phyloP scores from a whole-genome alignment of 2,113 vertebrate species.

The Prunella fulvescens region DNA sequence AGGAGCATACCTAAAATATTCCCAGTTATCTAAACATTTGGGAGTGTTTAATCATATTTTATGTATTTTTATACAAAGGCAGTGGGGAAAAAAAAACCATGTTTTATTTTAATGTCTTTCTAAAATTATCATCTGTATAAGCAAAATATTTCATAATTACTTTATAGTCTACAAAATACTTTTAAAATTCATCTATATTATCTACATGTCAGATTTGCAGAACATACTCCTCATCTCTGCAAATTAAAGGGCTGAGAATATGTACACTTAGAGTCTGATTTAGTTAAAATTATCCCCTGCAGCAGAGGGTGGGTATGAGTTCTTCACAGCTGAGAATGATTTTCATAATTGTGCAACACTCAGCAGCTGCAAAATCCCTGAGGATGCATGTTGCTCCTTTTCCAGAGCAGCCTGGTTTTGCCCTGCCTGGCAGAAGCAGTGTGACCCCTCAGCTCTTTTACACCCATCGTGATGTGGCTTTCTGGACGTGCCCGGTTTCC shows the following conservation, averaged over 20 bases:
- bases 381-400: slow-evolving; percentile 32
- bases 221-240: slow-evolving; percentile 9
- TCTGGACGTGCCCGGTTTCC: not conserved
- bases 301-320: slow-evolving; percentile 52
- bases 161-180: not conserved
- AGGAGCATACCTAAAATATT: not conserved
- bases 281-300: slow-evolving; percentile 63
- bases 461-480: not conserved
- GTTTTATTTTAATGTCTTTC: not conserved
- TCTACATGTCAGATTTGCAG: slow-evolving; percentile 18
- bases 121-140: not conserved
- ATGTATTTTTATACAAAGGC: not conserved
- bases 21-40: not conserved
- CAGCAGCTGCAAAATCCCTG: slow-evolving; percentile 63
- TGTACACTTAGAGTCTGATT: slow-evolving; percentile 43
- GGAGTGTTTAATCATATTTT: not conserved
- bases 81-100: not conserved
- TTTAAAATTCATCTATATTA: not conserved
- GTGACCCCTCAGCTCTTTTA: not conserved
- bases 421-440: not conserved
- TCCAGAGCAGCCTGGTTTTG: not conserved
- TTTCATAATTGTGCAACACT: slow-evolving; percentile 49
- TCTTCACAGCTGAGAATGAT: slow-evolving; percentile 62
- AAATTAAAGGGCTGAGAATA: slow-evolving; percentile 56
- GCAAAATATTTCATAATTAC: slow-evolving; percentile 22